phyloP scores from a whole-genome alignment of 2,797 vertebrate genomes.

The Oryzias sinensis region DNA sequence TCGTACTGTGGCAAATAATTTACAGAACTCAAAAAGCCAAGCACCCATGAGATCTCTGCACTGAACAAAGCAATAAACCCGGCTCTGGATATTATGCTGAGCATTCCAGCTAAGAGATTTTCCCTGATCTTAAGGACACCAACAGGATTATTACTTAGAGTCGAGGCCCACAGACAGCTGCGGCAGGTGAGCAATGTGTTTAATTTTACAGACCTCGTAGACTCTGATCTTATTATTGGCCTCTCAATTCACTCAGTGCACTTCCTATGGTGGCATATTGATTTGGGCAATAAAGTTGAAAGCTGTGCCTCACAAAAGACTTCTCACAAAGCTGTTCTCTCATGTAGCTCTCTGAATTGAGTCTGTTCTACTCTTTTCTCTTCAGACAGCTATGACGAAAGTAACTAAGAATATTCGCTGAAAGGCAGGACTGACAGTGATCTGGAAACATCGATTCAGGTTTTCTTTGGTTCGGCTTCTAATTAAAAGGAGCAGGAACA shows the following conservation, averaged over 20 bases:
- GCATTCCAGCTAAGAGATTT: slow-evolving; percentile 40
- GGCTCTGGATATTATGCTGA: slow-evolving; percentile 26
- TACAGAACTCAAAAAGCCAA: slow-evolving; percentile 29
- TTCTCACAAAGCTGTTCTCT: slow-evolving; percentile 33
- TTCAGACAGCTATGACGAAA: slow-evolving; percentile 28
- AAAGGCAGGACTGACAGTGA: slow-evolving; percentile 42
- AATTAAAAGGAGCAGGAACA: slow-evolving; percentile 42
- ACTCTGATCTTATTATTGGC: slow-evolving; percentile 65
- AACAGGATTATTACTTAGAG: slow-evolving; percentile 63
- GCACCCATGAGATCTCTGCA: slow-evolving; percentile 18
- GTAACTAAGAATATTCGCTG: slow-evolving; percentile 54
- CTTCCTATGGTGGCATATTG: slow-evolving; percentile 65
- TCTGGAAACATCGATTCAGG: slow-evolving; percentile 59
- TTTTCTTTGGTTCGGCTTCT: slow-evolving; percentile 46
- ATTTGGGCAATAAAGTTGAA: slow-evolving; percentile 59
- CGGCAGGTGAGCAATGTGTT: slow-evolving; percentile 72
- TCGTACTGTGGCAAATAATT: slow-evolving; percentile 23
- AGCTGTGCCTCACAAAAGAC: slow-evolving; percentile 60
- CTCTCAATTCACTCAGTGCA: slow-evolving; percentile 61
- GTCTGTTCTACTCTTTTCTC: slow-evolving; percentile 18
- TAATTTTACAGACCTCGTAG: slow-evolving; percentile 68
- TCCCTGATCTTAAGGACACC: slow-evolving; percentile 26
- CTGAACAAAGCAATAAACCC: slow-evolving; percentile 32
- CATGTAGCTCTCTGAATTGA: slow-evolving; percentile 26
- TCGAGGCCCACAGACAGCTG: slow-evolving; percentile 45